phyloP scores from a whole-genome alignment of 2,888 invertebrate genomes.

The Neelides folsomi region DNA sequence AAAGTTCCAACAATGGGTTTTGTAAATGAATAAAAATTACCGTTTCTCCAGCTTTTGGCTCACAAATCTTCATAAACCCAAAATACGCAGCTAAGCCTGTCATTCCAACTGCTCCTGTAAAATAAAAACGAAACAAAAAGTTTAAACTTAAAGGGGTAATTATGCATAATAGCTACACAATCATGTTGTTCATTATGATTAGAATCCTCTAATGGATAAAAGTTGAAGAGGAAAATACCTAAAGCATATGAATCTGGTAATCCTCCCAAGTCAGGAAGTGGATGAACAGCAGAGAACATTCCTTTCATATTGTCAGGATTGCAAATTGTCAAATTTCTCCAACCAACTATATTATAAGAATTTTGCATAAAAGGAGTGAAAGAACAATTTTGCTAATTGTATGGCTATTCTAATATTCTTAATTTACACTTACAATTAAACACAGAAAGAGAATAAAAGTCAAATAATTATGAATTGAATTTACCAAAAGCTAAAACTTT shows the following conservation, averaged over 20 bases:
- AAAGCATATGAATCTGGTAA: slow-evolving; percentile 29
- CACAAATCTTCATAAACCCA: slow-evolving; percentile 57
- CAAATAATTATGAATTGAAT: background rate
- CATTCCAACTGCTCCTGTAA: slow-evolving; percentile 20
- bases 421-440: too few relatives aligned
- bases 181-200: slow-evolving; percentile 24
- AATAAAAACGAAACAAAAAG: slow-evolving; percentile 28
- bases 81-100: slow-evolving; percentile 52
- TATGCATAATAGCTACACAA: slow-evolving; percentile 22
- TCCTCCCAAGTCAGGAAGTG: slow-evolving; percentile 29
- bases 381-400: too few relatives aligned
- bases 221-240: slow-evolving; percentile 6
- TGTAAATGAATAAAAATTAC: too few relatives aligned
- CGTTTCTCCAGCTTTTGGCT: slow-evolving; percentile 56
- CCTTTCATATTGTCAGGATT: slow-evolving; percentile 28
- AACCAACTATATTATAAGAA: slow-evolving; percentile 15
- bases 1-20: too few relatives aligned
- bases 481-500: slow-evolving; percentile 28
- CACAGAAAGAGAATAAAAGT: too few relatives aligned
- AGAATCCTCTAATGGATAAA: too few relatives aligned
- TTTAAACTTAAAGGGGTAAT: slow-evolving; percentile 27
- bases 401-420: too few relatives aligned
- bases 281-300: slow-evolving; percentile 25
- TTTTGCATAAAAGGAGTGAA: too few relatives aligned
- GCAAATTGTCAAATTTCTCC: slow-evolving; percentile 24